Base-by-base conservation (phyloP, 2,797 vertebrate species). In the Melanotaenia maccullochi region DNA sequence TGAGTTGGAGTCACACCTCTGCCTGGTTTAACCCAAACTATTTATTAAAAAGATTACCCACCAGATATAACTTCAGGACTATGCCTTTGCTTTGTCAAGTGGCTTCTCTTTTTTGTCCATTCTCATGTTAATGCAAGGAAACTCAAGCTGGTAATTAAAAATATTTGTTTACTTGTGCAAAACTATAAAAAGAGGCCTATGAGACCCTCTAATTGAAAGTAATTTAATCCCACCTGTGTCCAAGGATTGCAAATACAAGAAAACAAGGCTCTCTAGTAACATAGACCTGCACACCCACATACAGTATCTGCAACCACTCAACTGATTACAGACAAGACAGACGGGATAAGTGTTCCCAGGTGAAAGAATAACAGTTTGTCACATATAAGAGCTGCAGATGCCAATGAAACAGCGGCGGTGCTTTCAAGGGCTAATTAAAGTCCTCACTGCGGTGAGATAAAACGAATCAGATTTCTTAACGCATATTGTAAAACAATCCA, bases 381-480 rank as follows among this genome's bases (percentile, higher is more conserved):
- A 72, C 44, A 38, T 40, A 58, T 24, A 68, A 69, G 73, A 81
- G 40, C 67, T 38, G 32, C 60, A 75, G 51, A 75, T 68, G 33
- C 47, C 63, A 60, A 58, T 68, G 57, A 81, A 88, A 87, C 69
- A 63, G 38, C 71, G 9, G 70, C 79, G 71, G 84, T 51, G 61
- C 57, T 70, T 93, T 84, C 61, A 89, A 93, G 71, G 71, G 63
- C 47, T 57, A 87, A 82, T 89, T 84, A 80, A 90, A 83, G 77
- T 70, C 52, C 61, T 60, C 44, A 64, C 32, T 35, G 2, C 12
- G 16, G 54, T 72, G 28, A 86, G 88, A 92, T 92, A 76, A 92
- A 85, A 60, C 42, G 0, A 38, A 67, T 60, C 70, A 76, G 78
- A 76, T 75, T 79, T 67, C 38, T 88, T 89, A 79, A 76, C 60